Evolutionary conservation across 2,888 invertebrate genomes (phyloP).

Genomic region (Aricia artaxerxes): DNA sequence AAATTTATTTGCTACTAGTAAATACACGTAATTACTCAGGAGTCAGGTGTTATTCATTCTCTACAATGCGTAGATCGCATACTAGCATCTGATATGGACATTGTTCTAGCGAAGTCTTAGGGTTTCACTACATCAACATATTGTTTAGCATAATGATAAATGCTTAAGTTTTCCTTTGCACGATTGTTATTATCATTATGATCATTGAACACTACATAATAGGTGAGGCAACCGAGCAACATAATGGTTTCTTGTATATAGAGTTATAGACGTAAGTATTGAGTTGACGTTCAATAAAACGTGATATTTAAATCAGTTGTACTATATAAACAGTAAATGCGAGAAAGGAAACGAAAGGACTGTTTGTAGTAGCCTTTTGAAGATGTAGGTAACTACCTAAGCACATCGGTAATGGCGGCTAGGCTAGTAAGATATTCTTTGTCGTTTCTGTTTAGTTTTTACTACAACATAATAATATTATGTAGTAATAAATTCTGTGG

Average conservation of each 20-base stretch:
- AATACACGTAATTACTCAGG: not conserved
- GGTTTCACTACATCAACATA: not conserved
- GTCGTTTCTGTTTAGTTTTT: too few relatives aligned
- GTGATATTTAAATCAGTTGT: not conserved
- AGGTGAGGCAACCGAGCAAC: constrained; percentile 9
- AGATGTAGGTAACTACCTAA: too few relatives aligned
- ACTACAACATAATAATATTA: too few relatives aligned
- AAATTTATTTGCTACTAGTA: too few relatives aligned
- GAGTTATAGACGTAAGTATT: not conserved
- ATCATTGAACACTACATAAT: not conserved
- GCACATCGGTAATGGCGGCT: too few relatives aligned
- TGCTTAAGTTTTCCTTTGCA: constrained; percentile 7
- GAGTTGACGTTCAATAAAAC: not conserved
- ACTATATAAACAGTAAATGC: too few relatives aligned
- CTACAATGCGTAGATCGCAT: not conserved
- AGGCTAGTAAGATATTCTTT: too few relatives aligned
- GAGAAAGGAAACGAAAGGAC: not conserved
- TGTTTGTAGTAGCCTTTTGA: not conserved
- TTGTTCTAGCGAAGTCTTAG: constrained; percentile 6
- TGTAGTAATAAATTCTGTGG: too few relatives aligned
- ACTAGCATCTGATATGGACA: constrained; percentile 13
- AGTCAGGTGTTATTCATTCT: not conserved
- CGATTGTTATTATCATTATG: not conserved
- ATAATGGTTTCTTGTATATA: constrained; percentile 17
- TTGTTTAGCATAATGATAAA: constrained; percentile 15